phyloP scores from a whole-genome alignment of 1,140 invertebrate genomes.

The Polyergus mexicanus region DNA sequence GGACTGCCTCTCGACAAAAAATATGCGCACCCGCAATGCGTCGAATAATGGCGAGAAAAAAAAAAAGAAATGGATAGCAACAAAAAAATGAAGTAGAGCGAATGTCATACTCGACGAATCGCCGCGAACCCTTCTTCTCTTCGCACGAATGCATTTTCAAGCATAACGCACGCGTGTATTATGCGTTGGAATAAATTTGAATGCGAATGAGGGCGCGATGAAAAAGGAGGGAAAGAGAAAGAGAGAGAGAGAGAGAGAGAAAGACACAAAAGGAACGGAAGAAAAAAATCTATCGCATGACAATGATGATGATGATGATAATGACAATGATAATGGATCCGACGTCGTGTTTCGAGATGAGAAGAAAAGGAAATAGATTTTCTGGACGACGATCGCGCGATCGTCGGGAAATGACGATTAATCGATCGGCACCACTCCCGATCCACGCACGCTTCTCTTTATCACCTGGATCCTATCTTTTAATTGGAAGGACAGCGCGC shows the following conservation, averaged over 20 bases:
- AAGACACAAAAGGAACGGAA: neutral
- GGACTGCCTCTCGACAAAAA: constrained; percentile 62
- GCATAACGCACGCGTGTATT: constrained; percentile 72
- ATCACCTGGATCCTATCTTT: constrained; percentile 67
- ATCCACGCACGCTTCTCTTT: neutral
- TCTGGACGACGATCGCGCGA: constrained; percentile 51
- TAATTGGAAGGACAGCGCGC: constrained; percentile 68
- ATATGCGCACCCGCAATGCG: constrained; percentile 73
- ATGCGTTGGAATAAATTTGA: constrained; percentile 78
- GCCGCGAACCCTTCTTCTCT: constrained; percentile 61
- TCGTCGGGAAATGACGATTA: constrained; percentile 67
- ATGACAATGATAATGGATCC: constrained; percentile 30
- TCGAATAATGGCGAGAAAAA: constrained; percentile 71
- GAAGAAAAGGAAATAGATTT: constrained; percentile 64
- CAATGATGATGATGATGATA: neutral
- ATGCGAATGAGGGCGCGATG: constrained; percentile 71
- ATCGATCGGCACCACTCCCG: constrained; percentile 44
- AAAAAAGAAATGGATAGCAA: constrained; percentile 21
- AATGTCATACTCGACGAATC: constrained; percentile 73
- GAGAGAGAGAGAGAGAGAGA: neutral
- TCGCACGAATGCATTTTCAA: constrained; percentile 71
- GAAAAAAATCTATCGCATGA: neutral
- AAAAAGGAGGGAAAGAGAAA: constrained; percentile 41
- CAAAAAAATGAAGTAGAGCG: constrained; percentile 69
- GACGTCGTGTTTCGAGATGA: constrained; percentile 31